Base-by-base conservation (phyloP, 2,113 vertebrate species). In the Maccullochella peelii region DNA sequence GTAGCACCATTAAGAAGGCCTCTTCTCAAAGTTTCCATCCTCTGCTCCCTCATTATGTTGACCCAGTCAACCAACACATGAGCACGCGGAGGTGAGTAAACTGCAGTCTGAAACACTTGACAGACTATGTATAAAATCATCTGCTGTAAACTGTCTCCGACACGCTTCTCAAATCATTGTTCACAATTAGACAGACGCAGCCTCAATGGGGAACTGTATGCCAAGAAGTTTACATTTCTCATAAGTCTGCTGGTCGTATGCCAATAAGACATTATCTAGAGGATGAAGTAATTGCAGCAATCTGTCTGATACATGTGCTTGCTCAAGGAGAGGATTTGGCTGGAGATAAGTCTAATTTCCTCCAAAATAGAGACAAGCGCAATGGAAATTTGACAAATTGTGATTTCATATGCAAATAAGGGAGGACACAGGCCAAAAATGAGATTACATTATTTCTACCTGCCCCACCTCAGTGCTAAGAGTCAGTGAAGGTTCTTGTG, bases 371-470 rank as follows among this genome's bases (percentile, higher is more conserved):
- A 42, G 27, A 73, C 52, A 79, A 80, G 79, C 4, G 1, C 14
- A 57, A 61, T 55, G 40, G 15, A 83, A 77, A 77, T 82, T 47
- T 71, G 44, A 83, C 58, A 85, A 89, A 80, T 77, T 36, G 55
- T 70, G 38, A 80, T 87, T 83, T 86, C 69, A 77, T 73, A 82
- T 69, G 42, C 23, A 86, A 79, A 87, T 69, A 73, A 83, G 58
- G 36, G 23, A 70, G 38, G 30, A 82, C 63, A 69, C 14, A 11
- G 9, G 23, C 78, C 54, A 84, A 81, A 79, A 69, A 38, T 63
- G 1, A 77, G 85, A 89, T 75, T n/a, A 82, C 36, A 78, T 80
- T 40, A 89, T 73, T 86, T 82, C 72, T 84, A 89, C 82, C 72
- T 79, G 49, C 57, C 47, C 49, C 66, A 72, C 55, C 63, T 76